Evolutionary conservation across 2,797 vertebrate genomes (phyloP).

Genomic region (Sylvia borin): DNA sequence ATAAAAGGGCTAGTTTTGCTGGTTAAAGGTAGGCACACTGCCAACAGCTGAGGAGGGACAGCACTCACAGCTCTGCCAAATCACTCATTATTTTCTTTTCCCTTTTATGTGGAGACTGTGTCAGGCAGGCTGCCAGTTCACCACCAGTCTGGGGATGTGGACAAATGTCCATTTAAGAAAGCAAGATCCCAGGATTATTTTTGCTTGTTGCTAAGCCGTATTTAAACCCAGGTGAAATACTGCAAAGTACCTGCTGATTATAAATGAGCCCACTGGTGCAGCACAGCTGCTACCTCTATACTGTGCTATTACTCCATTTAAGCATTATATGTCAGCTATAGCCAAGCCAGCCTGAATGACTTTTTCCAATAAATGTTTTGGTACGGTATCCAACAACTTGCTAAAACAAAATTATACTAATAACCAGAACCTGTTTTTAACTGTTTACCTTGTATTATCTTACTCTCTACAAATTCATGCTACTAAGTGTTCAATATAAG

Average conservation of each 20-base stretch:
- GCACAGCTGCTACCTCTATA: neutral
- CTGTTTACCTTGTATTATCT: neutral
- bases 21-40: neutral
- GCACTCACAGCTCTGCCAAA: constrained; percentile 14
- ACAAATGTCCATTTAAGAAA: constrained; percentile 22
- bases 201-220: neutral
- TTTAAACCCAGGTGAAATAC: neutral
- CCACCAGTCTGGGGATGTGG: neutral
- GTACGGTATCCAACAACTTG: neutral
- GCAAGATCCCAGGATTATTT: neutral
- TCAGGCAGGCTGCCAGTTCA: constrained; percentile 1
- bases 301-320: neutral
- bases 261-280: neutral
- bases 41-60: neutral
- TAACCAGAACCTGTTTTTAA: neutral
- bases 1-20: neutral
- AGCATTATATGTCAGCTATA: neutral
- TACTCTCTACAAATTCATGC: neutral
- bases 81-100: neutral
- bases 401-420: neutral
- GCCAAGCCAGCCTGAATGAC: neutral
- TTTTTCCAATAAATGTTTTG: neutral
- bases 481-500: neutral
- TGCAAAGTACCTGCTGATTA: neutral
- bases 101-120: neutral